Conservation (phyloP, 2,888 invertebrate species). For the Drosophila kambysellisi region DNA sequence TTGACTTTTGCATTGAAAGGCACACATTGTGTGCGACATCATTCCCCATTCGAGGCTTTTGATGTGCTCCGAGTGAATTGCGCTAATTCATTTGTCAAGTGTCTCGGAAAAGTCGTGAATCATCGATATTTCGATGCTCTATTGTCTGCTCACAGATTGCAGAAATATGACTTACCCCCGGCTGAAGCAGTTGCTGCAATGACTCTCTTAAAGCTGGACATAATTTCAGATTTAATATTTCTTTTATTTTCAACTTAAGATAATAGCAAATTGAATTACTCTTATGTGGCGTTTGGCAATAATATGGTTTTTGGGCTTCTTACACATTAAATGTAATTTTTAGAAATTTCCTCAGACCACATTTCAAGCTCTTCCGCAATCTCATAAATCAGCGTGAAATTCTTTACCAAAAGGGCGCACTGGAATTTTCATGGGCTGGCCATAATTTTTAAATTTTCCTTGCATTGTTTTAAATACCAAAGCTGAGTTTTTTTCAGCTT, state of each 20-base stretch:
- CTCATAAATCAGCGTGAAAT: conserved; percentile 77
- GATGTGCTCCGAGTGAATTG: conserved; percentile 61
- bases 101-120: conserved; percentile 61
- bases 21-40: conserved; percentile 69
- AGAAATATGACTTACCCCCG: conserved; percentile 26
- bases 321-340: conserved; percentile 13
- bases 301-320: not conserved
- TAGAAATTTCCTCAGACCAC: conserved; percentile 9
- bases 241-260: conserved; percentile 23
- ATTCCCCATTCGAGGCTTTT: conserved; percentile 39
- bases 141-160: conserved; percentile 39
- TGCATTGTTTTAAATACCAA: conserved; percentile 58
- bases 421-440: conserved; percentile 56
- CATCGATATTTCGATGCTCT: conserved; percentile 57
- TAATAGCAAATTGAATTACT: conserved; percentile 3
- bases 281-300: not conserved
- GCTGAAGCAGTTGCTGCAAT: conserved; percentile 31
- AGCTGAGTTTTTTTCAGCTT: conserved; percentile 39
- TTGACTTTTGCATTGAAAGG: conserved; percentile 80
- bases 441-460: conserved; percentile 50
- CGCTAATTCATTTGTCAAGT: conserved; percentile 80
- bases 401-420: conserved; percentile 56
- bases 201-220: conserved; percentile 34
- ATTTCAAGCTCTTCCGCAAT: conserved; percentile 37
- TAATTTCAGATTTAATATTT: conserved; percentile 7